Conservation (phyloP, 2,797 vertebrate species). For the Leucoraja ocellata region DNA sequence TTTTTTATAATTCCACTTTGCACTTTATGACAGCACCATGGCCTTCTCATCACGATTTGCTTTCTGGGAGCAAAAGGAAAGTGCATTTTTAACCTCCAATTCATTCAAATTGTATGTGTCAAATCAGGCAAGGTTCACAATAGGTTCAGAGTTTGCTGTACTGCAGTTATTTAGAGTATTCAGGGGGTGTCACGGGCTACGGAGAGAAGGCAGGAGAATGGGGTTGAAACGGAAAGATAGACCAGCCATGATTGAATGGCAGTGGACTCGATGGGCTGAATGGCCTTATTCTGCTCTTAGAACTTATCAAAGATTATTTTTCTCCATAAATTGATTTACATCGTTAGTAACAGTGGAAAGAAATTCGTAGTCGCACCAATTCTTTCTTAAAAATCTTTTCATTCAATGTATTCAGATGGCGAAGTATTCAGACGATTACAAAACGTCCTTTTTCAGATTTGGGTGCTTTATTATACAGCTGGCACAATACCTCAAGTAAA, state of each 20-base stretch:
- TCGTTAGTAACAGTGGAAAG: not conserved
- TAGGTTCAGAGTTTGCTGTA: not conserved
- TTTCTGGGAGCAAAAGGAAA: slow-evolving; percentile 99
- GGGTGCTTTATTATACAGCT: not conserved
- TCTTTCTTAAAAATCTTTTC: not conserved
- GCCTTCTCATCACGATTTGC: slow-evolving; percentile 96
- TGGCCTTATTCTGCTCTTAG: too few relatives aligned
- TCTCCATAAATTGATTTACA: not conserved
- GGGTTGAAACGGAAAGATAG: too few relatives aligned
- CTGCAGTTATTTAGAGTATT: not conserved
- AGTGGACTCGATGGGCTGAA: too few relatives aligned
- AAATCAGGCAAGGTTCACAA: not conserved
- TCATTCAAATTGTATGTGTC: not conserved
- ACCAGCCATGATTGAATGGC: too few relatives aligned
- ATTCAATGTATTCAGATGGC: too few relatives aligned
- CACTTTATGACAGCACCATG: slow-evolving; percentile 73
- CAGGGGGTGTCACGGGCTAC: too few relatives aligned
- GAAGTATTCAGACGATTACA: not conserved
- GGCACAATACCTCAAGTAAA: not conserved
- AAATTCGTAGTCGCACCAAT: not conserved
- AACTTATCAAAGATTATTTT: not conserved
- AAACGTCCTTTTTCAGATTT: not conserved
- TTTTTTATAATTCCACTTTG: slow-evolving; percentile 36
- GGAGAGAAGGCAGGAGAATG: too few relatives aligned
- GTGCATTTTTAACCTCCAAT: slow-evolving; percentile 55